Conservation (phyloP, 1,140 invertebrate species). For the Myzus persicae region DNA sequence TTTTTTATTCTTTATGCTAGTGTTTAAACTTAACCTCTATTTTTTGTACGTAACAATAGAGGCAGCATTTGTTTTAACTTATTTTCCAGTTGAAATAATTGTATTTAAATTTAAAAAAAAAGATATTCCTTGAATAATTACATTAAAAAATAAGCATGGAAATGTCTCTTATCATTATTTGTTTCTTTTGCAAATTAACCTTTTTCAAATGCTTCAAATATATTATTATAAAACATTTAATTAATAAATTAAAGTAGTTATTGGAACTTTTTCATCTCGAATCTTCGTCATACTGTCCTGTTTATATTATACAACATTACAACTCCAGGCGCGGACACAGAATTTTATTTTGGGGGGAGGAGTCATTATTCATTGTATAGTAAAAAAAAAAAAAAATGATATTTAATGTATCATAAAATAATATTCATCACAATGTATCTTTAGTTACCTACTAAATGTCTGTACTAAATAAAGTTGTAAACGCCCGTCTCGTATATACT, state of each 20-base stretch:
- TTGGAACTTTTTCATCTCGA: neutral
- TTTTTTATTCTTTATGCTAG: neutral
- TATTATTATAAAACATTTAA: neutral
- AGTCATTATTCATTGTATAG: no score
- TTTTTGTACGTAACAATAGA: no score
- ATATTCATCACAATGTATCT: no score
- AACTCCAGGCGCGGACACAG: no score
- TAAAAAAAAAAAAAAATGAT: no score
- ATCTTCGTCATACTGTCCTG: neutral
- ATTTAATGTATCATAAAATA: no score
- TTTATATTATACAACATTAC: neutral
- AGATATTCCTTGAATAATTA: neutral
- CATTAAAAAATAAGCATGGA: neutral
- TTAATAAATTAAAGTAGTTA: constrained; percentile 6
- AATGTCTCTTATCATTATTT: neutral
- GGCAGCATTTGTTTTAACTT: neutral
- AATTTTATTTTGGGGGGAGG: no score
- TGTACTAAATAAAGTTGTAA: no score
- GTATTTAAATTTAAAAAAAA: neutral
- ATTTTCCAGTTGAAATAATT: neutral
- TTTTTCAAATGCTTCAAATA: neutral
- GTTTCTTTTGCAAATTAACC: neutral
- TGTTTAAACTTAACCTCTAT: no score
- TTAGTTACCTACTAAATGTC: no score
- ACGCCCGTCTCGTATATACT: no score